Evolutionary conservation across 2,797 vertebrate species (phyloP).

Genomic region (Ciconia nigra): DNA sequence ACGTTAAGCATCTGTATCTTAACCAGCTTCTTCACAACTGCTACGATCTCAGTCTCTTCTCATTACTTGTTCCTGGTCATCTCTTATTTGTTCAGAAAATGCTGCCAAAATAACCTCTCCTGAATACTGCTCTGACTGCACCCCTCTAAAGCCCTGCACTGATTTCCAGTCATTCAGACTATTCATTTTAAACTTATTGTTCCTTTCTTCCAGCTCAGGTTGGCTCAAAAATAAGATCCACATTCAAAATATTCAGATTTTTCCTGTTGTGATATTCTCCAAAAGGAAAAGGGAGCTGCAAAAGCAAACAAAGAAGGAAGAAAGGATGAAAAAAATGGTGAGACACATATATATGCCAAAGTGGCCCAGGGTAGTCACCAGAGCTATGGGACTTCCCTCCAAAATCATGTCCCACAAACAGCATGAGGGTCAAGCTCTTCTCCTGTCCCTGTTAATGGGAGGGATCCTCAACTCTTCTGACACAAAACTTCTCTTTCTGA

Average conservation of each 20-base stretch:
- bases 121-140: background rate
- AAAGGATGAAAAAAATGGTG: background rate
- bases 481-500: background rate
- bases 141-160: background rate
- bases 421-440: background rate
- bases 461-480: background rate
- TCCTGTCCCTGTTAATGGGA: fast-evolving
- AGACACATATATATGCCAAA: background rate
- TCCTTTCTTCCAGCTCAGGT: background rate
- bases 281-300: background rate
- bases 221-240: background rate
- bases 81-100: background rate
- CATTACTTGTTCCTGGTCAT: background rate
- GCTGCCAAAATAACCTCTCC: background rate
- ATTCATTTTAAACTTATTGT: background rate
- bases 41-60: background rate
- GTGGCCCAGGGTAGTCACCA: background rate
- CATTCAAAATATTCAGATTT: background rate
- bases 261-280: background rate
- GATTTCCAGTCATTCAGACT: background rate
- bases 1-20: fast-evolving
- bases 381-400: background rate
- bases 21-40: background rate
- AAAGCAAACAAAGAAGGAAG: background rate
- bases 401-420: background rate